These are phyloP conservation scores for Fregetta grallaria DNA, from an alignment of 2,113 vertebrate species.

Conservation along the genomic window DNA sequence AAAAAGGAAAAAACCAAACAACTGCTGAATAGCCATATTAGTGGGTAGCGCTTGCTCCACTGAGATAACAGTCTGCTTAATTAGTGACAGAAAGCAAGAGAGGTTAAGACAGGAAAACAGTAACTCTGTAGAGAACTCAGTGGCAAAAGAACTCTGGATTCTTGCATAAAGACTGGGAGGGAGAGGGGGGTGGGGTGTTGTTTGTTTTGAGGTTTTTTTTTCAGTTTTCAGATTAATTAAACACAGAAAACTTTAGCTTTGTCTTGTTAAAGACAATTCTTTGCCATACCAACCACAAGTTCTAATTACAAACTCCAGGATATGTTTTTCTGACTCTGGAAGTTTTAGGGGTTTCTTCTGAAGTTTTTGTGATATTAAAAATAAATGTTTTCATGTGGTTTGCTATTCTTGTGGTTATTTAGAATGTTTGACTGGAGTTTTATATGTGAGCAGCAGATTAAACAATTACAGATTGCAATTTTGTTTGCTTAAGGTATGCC, in stretches of 20 bases:
- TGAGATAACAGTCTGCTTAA: background rate
- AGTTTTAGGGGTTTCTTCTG: background rate
- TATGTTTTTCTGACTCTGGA: background rate
- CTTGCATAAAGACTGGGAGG: background rate
- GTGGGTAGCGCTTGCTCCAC: background rate
- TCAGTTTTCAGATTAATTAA: background rate
- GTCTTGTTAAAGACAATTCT: background rate
- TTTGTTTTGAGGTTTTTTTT: background rate
- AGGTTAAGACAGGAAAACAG: background rate
- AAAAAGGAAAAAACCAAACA: too few species aligned
- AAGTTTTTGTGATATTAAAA: background rate
- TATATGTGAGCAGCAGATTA: background rate
- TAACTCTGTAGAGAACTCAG: background rate
- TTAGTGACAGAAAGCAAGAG: background rate
- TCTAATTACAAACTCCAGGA: background rate
- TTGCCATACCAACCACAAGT: background rate
- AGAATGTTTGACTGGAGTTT: background rate
- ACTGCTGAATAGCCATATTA: background rate
- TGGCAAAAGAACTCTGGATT: background rate
- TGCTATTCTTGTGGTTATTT: background rate
- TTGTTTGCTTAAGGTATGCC: background rate
- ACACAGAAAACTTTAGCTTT: background rate
- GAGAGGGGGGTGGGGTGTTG: background rate
- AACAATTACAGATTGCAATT: background rate
- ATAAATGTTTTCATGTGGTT: background rate